Evolutionary conservation across 2,797 vertebrate species (phyloP).

Genomic region (Eurystomus glaucurus): DNA sequence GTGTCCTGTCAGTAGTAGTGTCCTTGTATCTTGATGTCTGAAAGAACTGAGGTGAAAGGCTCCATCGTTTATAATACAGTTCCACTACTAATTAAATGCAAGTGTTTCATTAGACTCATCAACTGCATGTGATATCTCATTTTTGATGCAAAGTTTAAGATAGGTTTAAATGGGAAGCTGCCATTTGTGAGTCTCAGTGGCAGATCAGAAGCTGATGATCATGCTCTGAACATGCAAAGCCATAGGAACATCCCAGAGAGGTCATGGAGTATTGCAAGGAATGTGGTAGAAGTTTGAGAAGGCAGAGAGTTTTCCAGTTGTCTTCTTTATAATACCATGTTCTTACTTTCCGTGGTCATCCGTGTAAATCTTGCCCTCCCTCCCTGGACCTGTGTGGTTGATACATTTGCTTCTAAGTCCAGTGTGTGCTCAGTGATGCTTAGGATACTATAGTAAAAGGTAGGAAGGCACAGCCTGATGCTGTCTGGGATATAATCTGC

Average conservation of each 20-base stretch:
- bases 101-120: background rate
- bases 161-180: background rate
- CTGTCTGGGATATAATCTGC: background rate
- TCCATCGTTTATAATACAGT: background rate
- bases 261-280: background rate
- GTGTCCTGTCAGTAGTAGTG: background rate
- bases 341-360: background rate
- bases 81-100: background rate
- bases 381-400: background rate
- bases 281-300: background rate
- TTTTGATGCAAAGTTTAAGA: background rate
- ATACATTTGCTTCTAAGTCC: background rate
- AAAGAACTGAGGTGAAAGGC: background rate
- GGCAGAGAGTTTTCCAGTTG: background rate
- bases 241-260: background rate
- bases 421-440: background rate
- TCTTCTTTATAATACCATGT: background rate
- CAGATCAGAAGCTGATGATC: background rate
- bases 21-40: background rate
- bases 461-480: background rate
- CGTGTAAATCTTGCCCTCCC: background rate
- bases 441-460: background rate
- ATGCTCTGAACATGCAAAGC: background rate
- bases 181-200: background rate
- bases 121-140: fast-evolving